phyloP scores from a whole-genome alignment of 2,113 vertebrate species.

The Chunga burmeisteri region DNA sequence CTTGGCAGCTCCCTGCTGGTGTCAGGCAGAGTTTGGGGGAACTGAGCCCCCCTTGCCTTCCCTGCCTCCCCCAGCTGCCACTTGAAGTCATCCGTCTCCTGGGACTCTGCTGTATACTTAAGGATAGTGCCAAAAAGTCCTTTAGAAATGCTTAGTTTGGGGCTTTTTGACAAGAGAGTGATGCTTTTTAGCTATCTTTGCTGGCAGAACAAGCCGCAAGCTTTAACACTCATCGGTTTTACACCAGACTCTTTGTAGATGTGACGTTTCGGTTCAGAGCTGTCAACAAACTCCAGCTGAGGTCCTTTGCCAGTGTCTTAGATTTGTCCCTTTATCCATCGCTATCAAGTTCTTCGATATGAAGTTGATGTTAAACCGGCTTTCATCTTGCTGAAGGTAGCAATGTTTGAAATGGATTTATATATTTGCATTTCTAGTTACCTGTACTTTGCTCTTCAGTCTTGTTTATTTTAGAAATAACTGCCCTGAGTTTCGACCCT shows the following conservation, averaged over 20 bases:
- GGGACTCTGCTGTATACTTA: neutral
- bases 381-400: neutral
- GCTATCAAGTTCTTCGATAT: neutral
- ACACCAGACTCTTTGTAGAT: neutral
- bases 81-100: neutral
- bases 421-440: neutral
- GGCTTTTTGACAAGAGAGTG: neutral
- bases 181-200: neutral
- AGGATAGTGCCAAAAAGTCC: neutral
- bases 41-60: neutral
- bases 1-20: neutral
- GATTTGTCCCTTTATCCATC: neutral
- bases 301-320: neutral
- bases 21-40: neutral
- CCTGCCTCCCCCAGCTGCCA: neutral
- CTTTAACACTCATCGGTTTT: neutral
- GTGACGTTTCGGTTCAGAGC: neutral
- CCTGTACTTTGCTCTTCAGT: neutral
- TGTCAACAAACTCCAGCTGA: neutral
- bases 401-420: neutral
- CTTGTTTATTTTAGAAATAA: neutral
- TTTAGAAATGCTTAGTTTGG: neutral
- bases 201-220: neutral
- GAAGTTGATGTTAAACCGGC: neutral
- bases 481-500: neutral